Percentiles rank a stretch among this genome's conserved stretches.
phyloP scores from a whole-genome alignment of 2,113 vertebrate species.

The Hiodon tergisus region DNA sequence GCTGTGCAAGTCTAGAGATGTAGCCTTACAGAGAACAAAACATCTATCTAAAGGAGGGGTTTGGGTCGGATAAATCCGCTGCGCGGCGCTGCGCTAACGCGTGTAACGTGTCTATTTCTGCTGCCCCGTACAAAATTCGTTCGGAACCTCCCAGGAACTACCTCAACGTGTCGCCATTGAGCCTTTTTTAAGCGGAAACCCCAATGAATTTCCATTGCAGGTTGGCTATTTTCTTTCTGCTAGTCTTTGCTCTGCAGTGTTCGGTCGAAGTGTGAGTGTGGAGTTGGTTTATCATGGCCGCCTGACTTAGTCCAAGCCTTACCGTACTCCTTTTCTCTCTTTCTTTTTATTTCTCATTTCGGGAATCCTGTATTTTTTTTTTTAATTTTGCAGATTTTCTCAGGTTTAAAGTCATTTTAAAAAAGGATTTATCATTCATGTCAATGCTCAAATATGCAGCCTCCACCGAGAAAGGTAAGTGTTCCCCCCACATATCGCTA shows the following conservation, averaged over 20 bases:
- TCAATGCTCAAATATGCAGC: slow-evolving; percentile 84
- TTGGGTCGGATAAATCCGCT: slow-evolving; percentile 21
- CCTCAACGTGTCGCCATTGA: slow-evolving; percentile 33
- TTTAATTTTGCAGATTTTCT: slow-evolving; percentile 41
- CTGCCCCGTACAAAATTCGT: background rate
- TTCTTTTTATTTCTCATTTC: slow-evolving; percentile 39
- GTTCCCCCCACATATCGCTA: slow-evolving; percentile 40
- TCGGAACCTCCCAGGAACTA: background rate
- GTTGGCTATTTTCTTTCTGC: slow-evolving; percentile 44
- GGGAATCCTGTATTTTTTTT: slow-evolving; percentile 34
- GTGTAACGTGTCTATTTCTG: background rate
- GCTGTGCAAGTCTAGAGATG: slow-evolving; percentile 59
- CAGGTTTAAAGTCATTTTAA: slow-evolving; percentile 49
- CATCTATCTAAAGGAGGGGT: background rate
- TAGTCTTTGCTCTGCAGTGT: slow-evolving; percentile 52
- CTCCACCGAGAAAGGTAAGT: slow-evolving; percentile 92
- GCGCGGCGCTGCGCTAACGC: slow-evolving; percentile 29
- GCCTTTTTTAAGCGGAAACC: slow-evolving; percentile 39
- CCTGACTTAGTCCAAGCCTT: slow-evolving; percentile 54
- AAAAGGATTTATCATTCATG: slow-evolving; percentile 63
- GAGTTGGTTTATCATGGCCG: slow-evolving; percentile 59
- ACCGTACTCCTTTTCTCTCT: slow-evolving; percentile 35
- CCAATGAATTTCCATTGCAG: slow-evolving; percentile 37
- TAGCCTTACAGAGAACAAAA: slow-evolving; percentile 24
- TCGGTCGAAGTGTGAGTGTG: slow-evolving; percentile 43